A percentile compares a stretch with the other conserved stretches of the same genome.
Evolutionary conservation across 2,797 vertebrate genomes (phyloP).

Genomic region (Lagorchestes hirsutus): DNA sequence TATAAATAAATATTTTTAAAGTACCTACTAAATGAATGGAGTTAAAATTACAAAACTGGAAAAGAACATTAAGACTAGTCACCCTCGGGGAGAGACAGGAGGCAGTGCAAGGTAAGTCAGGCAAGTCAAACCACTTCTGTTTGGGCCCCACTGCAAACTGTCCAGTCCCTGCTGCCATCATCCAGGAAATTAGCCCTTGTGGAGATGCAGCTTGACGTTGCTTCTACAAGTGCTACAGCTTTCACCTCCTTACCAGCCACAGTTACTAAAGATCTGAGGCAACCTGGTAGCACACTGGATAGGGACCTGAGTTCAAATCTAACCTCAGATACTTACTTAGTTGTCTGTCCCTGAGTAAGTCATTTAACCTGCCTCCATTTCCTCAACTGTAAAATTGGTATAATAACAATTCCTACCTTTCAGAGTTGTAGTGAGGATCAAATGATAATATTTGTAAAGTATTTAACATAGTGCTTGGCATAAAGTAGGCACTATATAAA

Average conservation of each 20-base stretch:
- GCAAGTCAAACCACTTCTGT: background rate
- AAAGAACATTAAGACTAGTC: too few relatives aligned
- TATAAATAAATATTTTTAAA: too few relatives aligned
- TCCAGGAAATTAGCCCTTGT: background rate
- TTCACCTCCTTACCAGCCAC: too few relatives aligned
- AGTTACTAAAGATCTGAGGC: background rate
- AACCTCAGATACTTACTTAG: background rate
- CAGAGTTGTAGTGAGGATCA: background rate
- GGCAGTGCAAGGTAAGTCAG: too few relatives aligned
- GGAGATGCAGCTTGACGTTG: background rate
- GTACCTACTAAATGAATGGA: too few relatives aligned
- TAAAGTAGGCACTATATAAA: background rate
- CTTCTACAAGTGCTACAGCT: background rate
- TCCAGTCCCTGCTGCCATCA: background rate
- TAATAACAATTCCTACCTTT: background rate
- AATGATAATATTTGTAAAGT: background rate
- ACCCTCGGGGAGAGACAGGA: too few relatives aligned
- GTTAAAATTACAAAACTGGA: too few relatives aligned
- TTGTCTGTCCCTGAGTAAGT: too few relatives aligned
- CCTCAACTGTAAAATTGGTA: background rate
- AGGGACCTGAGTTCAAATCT: background rate
- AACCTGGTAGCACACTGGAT: background rate
- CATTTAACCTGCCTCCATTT: background rate
- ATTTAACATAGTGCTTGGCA: background rate
- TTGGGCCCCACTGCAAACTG: background rate